phyloP scores from a whole-genome alignment of 2,113 vertebrate genomes.

The Theristicus caerulescens region DNA sequence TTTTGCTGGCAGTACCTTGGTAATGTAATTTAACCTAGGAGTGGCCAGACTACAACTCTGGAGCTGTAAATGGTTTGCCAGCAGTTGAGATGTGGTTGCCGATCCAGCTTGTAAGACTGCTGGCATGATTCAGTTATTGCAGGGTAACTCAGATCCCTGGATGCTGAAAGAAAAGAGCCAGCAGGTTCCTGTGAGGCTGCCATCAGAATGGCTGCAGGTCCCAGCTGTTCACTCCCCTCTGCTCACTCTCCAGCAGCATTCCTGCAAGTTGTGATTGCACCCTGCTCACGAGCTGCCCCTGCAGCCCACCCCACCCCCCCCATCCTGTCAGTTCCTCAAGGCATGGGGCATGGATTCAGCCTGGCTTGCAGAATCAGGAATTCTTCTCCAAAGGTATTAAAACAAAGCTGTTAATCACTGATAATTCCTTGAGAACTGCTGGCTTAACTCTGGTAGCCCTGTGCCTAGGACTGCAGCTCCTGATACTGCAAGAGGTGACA shows the following conservation, averaged over 20 bases:
- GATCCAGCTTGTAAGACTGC: neutral
- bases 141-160: neutral
- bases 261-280: neutral
- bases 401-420: neutral
- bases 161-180: neutral
- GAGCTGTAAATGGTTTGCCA: neutral
- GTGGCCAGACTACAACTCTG: neutral
- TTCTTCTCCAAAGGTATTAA: neutral
- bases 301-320: no score
- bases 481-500: neutral
- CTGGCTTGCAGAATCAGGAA: neutral
- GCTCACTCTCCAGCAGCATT: neutral
- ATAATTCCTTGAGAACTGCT: neutral
- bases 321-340: neutral
- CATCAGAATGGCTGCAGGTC: neutral
- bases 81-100: neutral
- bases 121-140: neutral
- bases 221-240: rapidly evolving
- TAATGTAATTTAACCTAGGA: neutral
- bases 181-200: neutral
- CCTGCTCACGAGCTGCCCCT: neutral
- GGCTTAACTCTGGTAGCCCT: neutral
- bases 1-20: neutral
- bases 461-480: neutral
- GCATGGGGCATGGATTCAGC: neutral